A percentile compares a stretch with the other conserved stretches of the same genome.
Evolutionary conservation across 2,113 vertebrate species (phyloP).

Genomic region (Trinectes maculatus): DNA sequence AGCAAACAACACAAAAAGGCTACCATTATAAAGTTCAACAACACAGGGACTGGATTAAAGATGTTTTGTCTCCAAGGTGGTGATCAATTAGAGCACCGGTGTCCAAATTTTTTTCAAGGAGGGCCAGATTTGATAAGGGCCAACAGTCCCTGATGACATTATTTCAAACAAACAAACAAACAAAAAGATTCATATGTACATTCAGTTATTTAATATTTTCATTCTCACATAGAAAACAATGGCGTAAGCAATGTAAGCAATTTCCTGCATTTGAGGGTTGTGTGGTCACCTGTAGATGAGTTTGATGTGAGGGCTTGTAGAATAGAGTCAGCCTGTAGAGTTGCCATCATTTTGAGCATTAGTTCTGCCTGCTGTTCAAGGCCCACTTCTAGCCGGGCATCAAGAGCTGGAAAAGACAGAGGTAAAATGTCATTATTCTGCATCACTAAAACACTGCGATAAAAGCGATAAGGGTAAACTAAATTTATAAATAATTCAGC

Average conservation of each 20-base stretch:
- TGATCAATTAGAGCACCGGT: background rate
- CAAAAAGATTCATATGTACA: no score
- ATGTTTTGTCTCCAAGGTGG: background rate
- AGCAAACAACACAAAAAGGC: background rate
- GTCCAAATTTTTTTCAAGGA: no score
- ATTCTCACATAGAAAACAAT: no score
- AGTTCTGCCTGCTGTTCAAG: slow-evolving; percentile 98
- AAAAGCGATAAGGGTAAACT: background rate
- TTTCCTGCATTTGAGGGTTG: background rate
- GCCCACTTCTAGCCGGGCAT: slow-evolving; percentile 96
- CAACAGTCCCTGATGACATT: no score
- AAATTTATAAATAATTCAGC: background rate
- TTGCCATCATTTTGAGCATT: slow-evolving; percentile 99
- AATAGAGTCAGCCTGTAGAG: slow-evolving; percentile 96
- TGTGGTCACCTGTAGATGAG: slow-evolving; percentile 87
- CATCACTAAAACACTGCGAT: accelerated
- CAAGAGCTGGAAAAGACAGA: slow-evolving; percentile 84
- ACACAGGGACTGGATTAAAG: background rate
- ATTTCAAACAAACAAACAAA: no score
- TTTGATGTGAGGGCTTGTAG: slow-evolving; percentile 94
- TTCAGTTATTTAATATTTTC: no score
- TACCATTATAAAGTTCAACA: background rate
- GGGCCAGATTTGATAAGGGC: no score
- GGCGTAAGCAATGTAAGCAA: no score
- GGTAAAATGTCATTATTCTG: background rate